These are phyloP conservation scores for Drosophila guanche DNA, from an alignment of 1,140 invertebrate species.

Conservation along the genomic window DNA sequence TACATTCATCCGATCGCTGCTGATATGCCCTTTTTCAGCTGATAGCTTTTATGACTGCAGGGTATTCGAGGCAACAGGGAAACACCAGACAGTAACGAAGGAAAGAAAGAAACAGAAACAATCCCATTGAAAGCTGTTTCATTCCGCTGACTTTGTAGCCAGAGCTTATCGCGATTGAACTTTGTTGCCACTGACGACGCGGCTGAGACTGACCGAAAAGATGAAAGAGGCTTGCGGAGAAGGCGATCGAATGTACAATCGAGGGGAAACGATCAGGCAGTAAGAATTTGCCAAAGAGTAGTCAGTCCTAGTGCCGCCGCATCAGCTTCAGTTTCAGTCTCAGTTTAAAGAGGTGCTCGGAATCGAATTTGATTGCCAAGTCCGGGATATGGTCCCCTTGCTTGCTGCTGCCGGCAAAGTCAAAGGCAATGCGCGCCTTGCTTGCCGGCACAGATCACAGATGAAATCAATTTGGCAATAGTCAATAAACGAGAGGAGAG, in stretches of 20 bases:
- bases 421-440: conserved; percentile 41
- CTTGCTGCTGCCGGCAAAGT: conserved; percentile 73
- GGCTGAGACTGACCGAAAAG: conserved; percentile 21
- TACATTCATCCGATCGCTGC: conserved; percentile 52
- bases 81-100: conserved; percentile 4
- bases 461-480: conserved; percentile 71
- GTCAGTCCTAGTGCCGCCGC: conserved; percentile 18
- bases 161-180: conserved; percentile 71
- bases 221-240: conserved; percentile 16
- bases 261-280: conserved; percentile 49
- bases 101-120: conserved; percentile 5
- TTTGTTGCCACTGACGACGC: conserved; percentile 68
- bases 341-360: conserved; percentile 55
- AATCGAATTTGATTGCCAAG: conserved; percentile 53
- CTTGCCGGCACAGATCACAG: conserved; percentile 30
- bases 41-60: conserved; percentile 51
- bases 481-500: conserved; percentile 19
- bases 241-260: conserved; percentile 62
- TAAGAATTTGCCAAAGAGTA: conserved; percentile 26
- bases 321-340: conserved; percentile 54
- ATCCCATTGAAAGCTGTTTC: conserved; percentile 42
- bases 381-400: conserved; percentile 29
- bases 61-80: conserved; percentile 47
- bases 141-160: conserved; percentile 43
- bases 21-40: conserved; percentile 62